phyloP scores from a whole-genome alignment of 2,888 invertebrate genomes.

The Clepsis dumicolana region DNA sequence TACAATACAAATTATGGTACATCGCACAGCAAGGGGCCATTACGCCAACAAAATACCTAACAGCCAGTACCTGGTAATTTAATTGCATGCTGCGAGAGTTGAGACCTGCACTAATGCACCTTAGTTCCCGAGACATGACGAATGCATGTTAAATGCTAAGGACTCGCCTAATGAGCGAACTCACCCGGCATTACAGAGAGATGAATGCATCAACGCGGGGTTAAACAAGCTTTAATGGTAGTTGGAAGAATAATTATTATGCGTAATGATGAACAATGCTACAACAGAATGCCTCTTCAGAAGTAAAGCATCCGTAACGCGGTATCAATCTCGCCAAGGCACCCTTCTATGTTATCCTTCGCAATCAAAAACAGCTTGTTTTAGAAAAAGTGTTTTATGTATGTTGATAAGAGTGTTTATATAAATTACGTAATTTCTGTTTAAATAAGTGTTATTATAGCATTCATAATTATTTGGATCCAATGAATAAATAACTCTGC shows the following conservation, averaged over 20 bases:
- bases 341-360: no score
- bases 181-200: slow-evolving; percentile 25
- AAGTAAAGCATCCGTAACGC: no score
- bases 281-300: no score
- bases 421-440: no score
- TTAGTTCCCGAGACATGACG: slow-evolving; percentile 32
- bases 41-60: neutral
- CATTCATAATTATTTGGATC: no score
- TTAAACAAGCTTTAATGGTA: slow-evolving; percentile 8
- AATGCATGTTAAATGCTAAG: slow-evolving; percentile 29
- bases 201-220: slow-evolving; percentile 28
- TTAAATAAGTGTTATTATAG: no score
- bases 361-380: no score
- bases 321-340: no score
- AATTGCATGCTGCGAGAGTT: slow-evolving; percentile 24
- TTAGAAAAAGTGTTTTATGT: no score
- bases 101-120: slow-evolving; percentile 30
- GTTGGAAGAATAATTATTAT: neutral
- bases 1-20: neutral
- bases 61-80: slow-evolving; percentile 17
- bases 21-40: neutral
- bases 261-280: neutral
- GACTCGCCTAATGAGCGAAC: slow-evolving; percentile 37
- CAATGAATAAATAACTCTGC: no score
- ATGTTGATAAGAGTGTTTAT: no score